Base-by-base conservation (phyloP, 2,797 vertebrate genomes). In the Coranthus polyacanthus region DNA sequence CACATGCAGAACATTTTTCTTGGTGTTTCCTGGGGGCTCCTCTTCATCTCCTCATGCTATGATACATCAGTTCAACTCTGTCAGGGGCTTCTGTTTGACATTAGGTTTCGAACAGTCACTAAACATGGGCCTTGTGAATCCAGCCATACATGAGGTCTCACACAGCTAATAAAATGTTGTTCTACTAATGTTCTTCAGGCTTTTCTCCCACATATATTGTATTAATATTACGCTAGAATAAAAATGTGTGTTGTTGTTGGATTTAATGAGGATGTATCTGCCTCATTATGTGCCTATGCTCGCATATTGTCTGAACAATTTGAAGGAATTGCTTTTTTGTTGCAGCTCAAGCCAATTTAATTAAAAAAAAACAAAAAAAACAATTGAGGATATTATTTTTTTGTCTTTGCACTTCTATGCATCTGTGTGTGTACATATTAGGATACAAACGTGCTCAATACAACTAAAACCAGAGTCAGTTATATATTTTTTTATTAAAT, bases 401-500 rank as follows among this genome's bases (percentile, higher is more conserved):
- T 49, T 64, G 46, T 32, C 37, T 58, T n/a, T 69, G 46, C 4
- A 10, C 57, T 49, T 75, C 41, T 71, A 47, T 36, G 46, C 44
- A 66, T 29, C 24, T 21, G 54, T 43, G 38, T 57, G 4, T 21
- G 43, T 32, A 9, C 29, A 32, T 7, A 32, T 32, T 32, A 1
- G 29, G 10, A 8, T 32, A 7, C 29, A 68, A 73, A 53, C 61
- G 20, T 70, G 36, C 57, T 82, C 46, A 24, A 62, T 65, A 29
- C 68, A 73, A 77, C 52, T 38, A 71, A 78, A 74, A 68, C 37
- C 47, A 43, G 32, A 78, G 44, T 58, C 18, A 21, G n/a, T 41
- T 36, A 49, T 64, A 38, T 46, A 84, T 63, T 54, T 70, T 79
- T 43, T 68, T 29, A 83, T 83, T 82, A 74, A 88, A 86, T 82